phyloP scores from a whole-genome alignment of 2,113 vertebrate genomes.

The Caloenas nicobarica region DNA sequence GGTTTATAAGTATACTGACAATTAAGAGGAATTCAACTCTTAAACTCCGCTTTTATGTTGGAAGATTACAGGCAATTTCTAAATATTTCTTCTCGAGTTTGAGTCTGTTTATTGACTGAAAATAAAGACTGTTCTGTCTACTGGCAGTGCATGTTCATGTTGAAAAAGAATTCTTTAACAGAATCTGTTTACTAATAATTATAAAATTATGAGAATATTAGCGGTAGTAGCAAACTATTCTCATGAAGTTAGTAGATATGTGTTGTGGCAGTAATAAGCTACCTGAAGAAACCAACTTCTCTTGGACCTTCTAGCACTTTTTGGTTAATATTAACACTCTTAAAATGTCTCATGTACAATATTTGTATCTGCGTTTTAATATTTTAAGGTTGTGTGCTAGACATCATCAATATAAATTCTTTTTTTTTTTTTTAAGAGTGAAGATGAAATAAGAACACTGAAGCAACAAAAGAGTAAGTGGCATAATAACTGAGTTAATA shows the following conservation, averaged over 20 bases:
- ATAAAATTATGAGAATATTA: background rate
- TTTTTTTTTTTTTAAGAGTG: constrained; percentile 75
- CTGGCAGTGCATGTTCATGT: background rate
- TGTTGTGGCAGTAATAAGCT: background rate
- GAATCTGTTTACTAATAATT: background rate
- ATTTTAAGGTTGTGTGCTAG: background rate
- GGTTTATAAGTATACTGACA: background rate
- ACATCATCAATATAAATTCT: background rate
- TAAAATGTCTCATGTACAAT: background rate
- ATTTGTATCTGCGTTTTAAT: background rate
- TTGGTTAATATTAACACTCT: background rate
- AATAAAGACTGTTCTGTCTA: background rate
- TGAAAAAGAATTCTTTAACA: background rate
- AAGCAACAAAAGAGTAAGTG: constrained; percentile 90
- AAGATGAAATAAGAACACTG: constrained; percentile 82
- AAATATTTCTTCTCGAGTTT: background rate
- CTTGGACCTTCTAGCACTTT: background rate
- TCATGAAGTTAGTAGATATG: background rate
- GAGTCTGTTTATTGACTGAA: background rate
- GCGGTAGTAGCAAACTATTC: background rate
- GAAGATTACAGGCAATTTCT: background rate
- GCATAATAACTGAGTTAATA: background rate
- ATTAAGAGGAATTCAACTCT: background rate
- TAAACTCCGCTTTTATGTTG: background rate
- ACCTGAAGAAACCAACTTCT: background rate